Percentiles rank a stretch among this genome's conserved stretches.
Evolutionary conservation across 2,113 vertebrate species (phyloP).

Genomic region (Leucosticte australis): DNA sequence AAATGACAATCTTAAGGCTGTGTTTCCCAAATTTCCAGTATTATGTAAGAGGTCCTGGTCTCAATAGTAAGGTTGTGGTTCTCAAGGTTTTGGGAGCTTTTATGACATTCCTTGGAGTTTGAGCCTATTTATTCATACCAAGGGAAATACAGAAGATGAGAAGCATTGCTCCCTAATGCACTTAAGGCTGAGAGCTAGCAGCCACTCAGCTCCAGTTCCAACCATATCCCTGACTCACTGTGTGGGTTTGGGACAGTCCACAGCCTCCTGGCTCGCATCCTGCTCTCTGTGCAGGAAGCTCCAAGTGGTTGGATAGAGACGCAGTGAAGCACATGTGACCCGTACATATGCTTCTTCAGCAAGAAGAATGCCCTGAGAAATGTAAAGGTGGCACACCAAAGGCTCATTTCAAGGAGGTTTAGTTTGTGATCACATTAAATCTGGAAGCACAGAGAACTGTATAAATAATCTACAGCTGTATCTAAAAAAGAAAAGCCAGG

Average conservation of each 20-base stretch:
- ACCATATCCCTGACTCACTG: slow-evolving; percentile 29
- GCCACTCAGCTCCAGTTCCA: background rate
- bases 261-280: background rate
- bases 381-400: background rate
- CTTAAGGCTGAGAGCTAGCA: background rate
- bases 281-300: background rate
- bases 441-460: background rate
- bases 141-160: background rate
- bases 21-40: background rate
- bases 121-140: background rate
- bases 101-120: slow-evolving; percentile 6
- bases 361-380: background rate
- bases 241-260: slow-evolving; percentile 21
- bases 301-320: background rate
- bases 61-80: background rate
- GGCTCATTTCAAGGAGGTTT: background rate
- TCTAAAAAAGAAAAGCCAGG: background rate
- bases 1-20: background rate
- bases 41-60: background rate
- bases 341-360: background rate
- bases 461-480: background rate
- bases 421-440: background rate
- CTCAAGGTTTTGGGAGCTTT: background rate
- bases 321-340: background rate
- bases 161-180: background rate